Base-by-base conservation (phyloP, 2,797 vertebrate genomes). In the Acomys russatus region DNA sequence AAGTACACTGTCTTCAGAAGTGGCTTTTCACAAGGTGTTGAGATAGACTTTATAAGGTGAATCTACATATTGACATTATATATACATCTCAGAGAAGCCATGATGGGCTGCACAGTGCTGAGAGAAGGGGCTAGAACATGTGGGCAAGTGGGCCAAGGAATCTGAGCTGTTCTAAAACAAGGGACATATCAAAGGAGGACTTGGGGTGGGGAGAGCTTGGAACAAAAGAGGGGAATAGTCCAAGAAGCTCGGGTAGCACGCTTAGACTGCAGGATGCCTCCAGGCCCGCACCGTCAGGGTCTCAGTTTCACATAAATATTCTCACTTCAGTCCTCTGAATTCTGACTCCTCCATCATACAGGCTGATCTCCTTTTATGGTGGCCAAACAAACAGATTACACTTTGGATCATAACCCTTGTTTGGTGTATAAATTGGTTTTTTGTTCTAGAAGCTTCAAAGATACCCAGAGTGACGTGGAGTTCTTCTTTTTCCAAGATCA, bases 1-100 rank as follows among this genome's bases (percentile, higher is more conserved):
- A 92, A 79, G 28, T n/a, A 73, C 35, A 54, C 14, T n/a, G 23
- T 66, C 59, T 64, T 94, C 38, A 88, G 66, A 86, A 84, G 64
- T 9, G 49, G 12, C 54, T 63, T 77, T 86, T 59, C n/a, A n/a
- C 54, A 88, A 92, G 59, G 12, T 64, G 25, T 35, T 63, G 30
- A 93, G 74, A n/a, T 38, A 49, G 35, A 83, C 25, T 61, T 78
- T 35, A 25, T 15, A 0, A 20, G 49, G 71, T 77, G 28, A 78
- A 66, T 88, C 80, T 51, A 83, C 25, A 64, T 18, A 38, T 2
- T 56, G n/a, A 68, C 76, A 22, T 90, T 86, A 51, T 38, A 4
- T 3, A 33, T 66, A 64, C 91, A 77, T 30, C 71, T 94, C 90
- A 71, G 66, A 25, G 59, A 76, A 74, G 38, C 23, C 8, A 33